These are phyloP conservation scores for Pelvicachromis taeniatus DNA, from an alignment of 2,113 vertebrate genomes.

Conservation along the genomic window DNA sequence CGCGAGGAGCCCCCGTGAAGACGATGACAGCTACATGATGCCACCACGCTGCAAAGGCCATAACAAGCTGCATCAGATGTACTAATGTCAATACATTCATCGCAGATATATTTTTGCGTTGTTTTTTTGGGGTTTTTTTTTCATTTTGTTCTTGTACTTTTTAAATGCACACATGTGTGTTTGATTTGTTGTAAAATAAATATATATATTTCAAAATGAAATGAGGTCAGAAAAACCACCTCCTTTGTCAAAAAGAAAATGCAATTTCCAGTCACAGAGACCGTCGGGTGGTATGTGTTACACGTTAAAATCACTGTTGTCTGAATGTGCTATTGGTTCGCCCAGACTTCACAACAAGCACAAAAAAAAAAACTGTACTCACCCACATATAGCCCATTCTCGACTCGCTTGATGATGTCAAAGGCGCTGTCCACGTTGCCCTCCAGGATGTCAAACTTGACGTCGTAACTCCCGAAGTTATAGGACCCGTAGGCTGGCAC, in stretches of 20 bases:
- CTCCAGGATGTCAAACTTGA: conserved; percentile 91
- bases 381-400: conserved; percentile 89
- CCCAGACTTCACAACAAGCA: background rate
- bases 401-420: conserved; percentile 88
- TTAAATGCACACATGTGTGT: conserved; percentile 46
- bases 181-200: conserved; percentile 54
- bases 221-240: conserved; percentile 55
- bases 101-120: background rate
- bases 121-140: background rate
- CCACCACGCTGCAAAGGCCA: conserved; percentile 33
- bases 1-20: conserved; percentile 9
- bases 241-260: conserved; percentile 39
- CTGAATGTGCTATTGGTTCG: background rate
- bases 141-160: background rate
- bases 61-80: conserved; percentile 29
- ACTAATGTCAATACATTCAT: conserved; percentile 25
- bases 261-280: conserved; percentile 38
- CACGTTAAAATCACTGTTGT: conserved; percentile 15
- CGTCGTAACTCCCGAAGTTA: conserved; percentile 81
- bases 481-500: conserved; percentile 76
- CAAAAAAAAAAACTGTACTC: conserved; percentile 62
- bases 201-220: conserved; percentile 48
- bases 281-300: background rate
- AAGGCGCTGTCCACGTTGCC: conserved; percentile 90
- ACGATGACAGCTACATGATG: conserved; percentile 48